phyloP scores from a whole-genome alignment of 2,888 invertebrate genomes.

The Drosophila helvetica region DNA sequence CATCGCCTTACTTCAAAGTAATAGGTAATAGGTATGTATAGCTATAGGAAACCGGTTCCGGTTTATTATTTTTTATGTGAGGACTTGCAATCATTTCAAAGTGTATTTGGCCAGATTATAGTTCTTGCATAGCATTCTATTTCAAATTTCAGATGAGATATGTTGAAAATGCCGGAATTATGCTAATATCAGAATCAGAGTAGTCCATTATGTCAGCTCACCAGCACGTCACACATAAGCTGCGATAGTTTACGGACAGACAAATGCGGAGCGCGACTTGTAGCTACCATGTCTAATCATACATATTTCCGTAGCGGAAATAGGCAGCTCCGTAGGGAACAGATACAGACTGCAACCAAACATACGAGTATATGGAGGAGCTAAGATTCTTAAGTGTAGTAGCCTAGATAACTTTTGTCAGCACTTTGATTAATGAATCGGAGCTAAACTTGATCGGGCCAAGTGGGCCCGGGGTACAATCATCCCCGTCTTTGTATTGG shows the following conservation, averaged over 20 bases:
- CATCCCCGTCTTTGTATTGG: neutral
- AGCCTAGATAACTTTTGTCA: constrained; percentile 60
- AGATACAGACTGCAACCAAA: constrained; percentile 47
- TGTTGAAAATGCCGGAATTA: constrained; percentile 58
- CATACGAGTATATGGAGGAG: constrained; percentile 1
- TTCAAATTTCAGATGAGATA: constrained; percentile 29
- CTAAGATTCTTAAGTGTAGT: constrained; percentile 28
- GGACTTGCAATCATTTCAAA: constrained; percentile 1
- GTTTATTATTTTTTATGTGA: neutral
- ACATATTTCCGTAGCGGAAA: constrained; percentile 51
- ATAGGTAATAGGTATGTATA: neutral
- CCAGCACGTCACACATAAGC: constrained; percentile 50
- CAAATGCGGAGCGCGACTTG: constrained; percentile 17
- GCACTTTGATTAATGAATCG: constrained; percentile 47
- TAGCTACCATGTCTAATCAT: constrained; percentile 39
- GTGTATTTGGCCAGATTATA: constrained; percentile 30
- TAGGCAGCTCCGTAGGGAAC: constrained; percentile 22
- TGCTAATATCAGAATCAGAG: constrained; percentile 47
- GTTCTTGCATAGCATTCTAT: constrained; percentile 40
- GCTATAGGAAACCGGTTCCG: neutral
- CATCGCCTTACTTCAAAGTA: neutral
- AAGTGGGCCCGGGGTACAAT: neutral
- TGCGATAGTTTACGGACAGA: constrained; percentile 49
- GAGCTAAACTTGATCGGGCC: constrained; percentile 36
- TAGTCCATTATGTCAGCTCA: constrained; percentile 61